Base-by-base conservation (phyloP, 2,113 vertebrate genomes). In the Cinclus mexicanus region DNA sequence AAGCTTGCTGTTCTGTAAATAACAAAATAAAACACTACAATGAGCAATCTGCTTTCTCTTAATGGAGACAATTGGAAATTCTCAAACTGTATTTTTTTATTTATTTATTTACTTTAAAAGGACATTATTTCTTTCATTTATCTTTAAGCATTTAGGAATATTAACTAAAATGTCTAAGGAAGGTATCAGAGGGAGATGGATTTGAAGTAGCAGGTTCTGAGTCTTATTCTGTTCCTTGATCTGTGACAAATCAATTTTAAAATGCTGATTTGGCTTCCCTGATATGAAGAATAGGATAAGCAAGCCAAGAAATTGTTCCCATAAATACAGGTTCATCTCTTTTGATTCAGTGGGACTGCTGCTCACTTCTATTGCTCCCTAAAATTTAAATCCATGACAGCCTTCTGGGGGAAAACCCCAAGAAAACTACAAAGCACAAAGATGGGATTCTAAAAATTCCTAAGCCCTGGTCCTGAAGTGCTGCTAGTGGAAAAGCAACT, bases 1-100 rank as follows among this genome's bases (percentile, higher is more conserved):
- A 75, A 71, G 44, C 4, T 88, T 78, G 39, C 50, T 90, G 26
- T 86, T 95, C 82, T 74, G 78, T 78, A 95, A 94, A 85, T 67
- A 96, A 91, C 39, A 56, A 90, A 93, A 83, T 63, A 88, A 74
- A 53, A 68, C 31, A 74, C 24, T 52, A 67, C 77, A 91, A 55
- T 59, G 63, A 86, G 14, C 64, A 83, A 74, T 87, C 56, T 95
- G 68, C 69, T 87, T 93, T 13, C 42, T 86, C 55, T 81, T 83
- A 83, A 46, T 4, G 2, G 19, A 93, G 44, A 55, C 20, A 93
- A 88, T 37, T 86, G 67, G 17, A 85, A 86, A 90, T 88, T 74
- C 39, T 81, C 24, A 63, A 47, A 13, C 15, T 75, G n/a, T 8
- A 44, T 56, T 11, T 71, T 55, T 81, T 65, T 80, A 63, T 56